Evolutionary conservation across 92 coral and sea anemone species (phyloP), one percentile per base, ranked within the genome.

Genomic region (Galaxea fascicularis): DNA sequence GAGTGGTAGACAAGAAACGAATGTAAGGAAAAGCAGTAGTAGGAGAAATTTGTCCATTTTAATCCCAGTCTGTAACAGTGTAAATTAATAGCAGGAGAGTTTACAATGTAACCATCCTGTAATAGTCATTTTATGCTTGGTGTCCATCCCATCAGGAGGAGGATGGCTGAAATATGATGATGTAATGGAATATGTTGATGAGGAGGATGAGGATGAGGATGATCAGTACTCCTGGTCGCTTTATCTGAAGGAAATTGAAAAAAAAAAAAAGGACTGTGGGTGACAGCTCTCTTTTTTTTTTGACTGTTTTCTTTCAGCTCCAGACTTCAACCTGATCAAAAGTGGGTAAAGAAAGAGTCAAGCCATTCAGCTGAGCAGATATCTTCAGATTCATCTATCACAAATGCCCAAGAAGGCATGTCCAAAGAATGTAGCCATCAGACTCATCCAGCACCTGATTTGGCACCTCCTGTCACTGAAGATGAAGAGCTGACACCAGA

Each of bases 1-100:
- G 99, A 80, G 95, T 89, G 13, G 98, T 96, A 84, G 99, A 96
- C 88, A 96, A 90, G 82, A 96, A 96, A 66, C 86, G 99, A 87
- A 93, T 94, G 99, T 93, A 88, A 93, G 98, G 27, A 21, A 71
- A 35, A 6, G 41, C 41, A 35, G 6, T 2, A 35, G 41, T 35
- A 35, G n/a, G n/a, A n/a, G n/a, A n/a, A n/a, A n/a, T 59, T 17
- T 3, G 25, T 59, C 73, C 59, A 59, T 44, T 51, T 35, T 35
- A 35, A 35, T 35, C 6, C 41, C 41, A n/a, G n/a, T 35, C 41
- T 35, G 41, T 35, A 35, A 35, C 6, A 35, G 41, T 6, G 41
- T 2, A 35, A 35, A 35, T 54, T 64, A 16, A 59, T 67, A 25
- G 45, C 35, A 4, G n/a, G 8, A 11, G 11, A n/a, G n/a, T n/a